phyloP scores from a whole-genome alignment of 2,888 invertebrate genomes.

The Omphaloscelis lunosa region DNA sequence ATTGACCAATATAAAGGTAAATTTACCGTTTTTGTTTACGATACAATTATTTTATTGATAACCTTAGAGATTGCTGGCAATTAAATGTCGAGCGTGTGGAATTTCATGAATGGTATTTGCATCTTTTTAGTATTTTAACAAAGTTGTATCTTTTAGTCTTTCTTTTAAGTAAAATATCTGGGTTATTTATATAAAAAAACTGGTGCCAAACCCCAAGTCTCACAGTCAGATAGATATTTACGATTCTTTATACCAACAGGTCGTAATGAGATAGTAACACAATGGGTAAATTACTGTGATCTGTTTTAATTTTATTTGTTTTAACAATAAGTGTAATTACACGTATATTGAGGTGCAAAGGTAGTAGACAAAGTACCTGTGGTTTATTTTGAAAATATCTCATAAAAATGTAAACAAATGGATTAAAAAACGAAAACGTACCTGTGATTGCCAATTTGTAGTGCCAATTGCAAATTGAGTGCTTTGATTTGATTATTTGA shows the following conservation, averaged over 20 bases:
- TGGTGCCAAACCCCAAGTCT: background rate
- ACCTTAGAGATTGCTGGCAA: background rate
- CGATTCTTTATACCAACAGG: constrained; percentile 4
- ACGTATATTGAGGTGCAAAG: background rate
- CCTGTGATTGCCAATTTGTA: background rate
- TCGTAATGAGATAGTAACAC: constrained; percentile 49
- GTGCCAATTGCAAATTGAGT: too few species aligned
- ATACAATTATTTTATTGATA: constrained; percentile 17
- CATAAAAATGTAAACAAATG: background rate
- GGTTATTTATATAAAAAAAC: background rate
- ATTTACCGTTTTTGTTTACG: constrained; percentile 39
- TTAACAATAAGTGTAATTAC: constrained; percentile 17
- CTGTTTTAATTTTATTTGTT: constrained; percentile 26
- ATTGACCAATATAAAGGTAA: constrained; percentile 42
- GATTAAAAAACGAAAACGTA: background rate
- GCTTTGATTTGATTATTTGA: background rate
- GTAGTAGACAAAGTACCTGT: background rate
- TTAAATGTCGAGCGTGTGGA: background rate
- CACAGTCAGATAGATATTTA: constrained; percentile 19
- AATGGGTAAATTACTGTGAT: constrained; percentile 40
- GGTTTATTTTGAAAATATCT: background rate
- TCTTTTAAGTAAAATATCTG: background rate
- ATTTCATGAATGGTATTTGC: background rate
- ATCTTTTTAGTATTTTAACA: background rate
- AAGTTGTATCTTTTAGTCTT: background rate